Conservation (phyloP, 2,797 vertebrate species). For the Numenius phaeopus region DNA sequence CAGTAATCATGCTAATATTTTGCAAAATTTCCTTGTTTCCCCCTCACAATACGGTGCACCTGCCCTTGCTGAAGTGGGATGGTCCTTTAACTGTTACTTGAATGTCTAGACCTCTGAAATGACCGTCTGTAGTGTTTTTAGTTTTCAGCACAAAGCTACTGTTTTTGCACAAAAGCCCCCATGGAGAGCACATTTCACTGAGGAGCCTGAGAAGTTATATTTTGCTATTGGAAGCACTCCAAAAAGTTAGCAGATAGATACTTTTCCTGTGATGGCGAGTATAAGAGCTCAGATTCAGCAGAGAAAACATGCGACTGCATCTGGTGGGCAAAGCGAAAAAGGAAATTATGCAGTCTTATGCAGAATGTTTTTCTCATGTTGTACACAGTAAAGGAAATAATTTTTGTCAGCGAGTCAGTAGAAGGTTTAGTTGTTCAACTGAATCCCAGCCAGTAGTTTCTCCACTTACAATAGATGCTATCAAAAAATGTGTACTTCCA, state of each 20-base stretch:
- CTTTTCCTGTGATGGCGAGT: background rate
- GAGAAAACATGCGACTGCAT: slow-evolving; percentile 33
- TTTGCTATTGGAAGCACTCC: slow-evolving; percentile 30
- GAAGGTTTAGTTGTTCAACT: slow-evolving; percentile 20
- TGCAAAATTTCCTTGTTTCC: background rate
- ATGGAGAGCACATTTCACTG: background rate
- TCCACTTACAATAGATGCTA: background rate
- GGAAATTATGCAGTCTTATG: background rate
- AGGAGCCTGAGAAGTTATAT: background rate
- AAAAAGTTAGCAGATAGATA: slow-evolving; percentile 10
- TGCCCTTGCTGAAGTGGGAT: background rate
- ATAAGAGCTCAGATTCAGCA: background rate
- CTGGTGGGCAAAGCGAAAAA: slow-evolving; percentile 4
- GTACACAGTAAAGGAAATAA: background rate
- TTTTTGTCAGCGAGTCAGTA: slow-evolving; percentile 14
- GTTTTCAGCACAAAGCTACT: background rate
- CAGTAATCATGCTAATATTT: background rate
- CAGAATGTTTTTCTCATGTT: slow-evolving; percentile 18
- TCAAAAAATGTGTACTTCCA: slow-evolving; percentile 25
- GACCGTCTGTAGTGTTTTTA: background rate
- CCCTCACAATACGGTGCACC: background rate
- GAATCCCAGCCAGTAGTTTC: slow-evolving; percentile 25
- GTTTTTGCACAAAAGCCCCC: background rate
- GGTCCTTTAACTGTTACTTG: background rate
- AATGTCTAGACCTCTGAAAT: background rate